A percentile compares a stretch with the other conserved stretches of the same genome.
Evolutionary conservation across 2,888 invertebrate genomes (phyloP).

Genomic region (Choristoneura rosaceana): DNA sequence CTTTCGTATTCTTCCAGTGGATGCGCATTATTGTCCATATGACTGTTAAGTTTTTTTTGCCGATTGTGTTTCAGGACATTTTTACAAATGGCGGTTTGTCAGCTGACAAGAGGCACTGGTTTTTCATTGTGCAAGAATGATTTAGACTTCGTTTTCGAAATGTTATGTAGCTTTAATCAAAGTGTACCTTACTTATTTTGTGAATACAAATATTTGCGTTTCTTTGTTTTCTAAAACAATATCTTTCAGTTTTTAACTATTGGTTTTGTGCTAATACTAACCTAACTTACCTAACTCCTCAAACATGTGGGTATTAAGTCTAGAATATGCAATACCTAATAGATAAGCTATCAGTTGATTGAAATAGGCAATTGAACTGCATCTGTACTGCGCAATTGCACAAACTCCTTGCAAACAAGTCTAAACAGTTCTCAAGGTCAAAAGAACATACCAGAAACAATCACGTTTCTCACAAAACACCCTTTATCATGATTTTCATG

Average conservation of each 20-base stretch:
- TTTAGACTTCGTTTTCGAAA: no score
- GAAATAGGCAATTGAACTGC: slow-evolving; percentile 1
- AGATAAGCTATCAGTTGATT: neutral
- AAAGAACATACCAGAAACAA: neutral
- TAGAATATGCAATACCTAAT: neutral
- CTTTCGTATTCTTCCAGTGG: no score
- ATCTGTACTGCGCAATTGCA: slow-evolving; percentile 1
- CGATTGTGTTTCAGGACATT: no score
- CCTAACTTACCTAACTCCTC: neutral
- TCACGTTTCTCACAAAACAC: neutral
- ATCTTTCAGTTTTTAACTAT: no score
- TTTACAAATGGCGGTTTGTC: no score
- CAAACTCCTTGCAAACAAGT: slow-evolving; percentile 1
- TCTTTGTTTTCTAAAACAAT: neutral
- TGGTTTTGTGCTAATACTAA: neutral
- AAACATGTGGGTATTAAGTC: neutral
- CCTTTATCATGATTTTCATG: neutral
- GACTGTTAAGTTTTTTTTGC: no score
- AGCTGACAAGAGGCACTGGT: no score
- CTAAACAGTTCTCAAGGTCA: neutral
- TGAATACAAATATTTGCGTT: no score
- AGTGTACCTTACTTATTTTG: no score
- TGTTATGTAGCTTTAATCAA: no score
- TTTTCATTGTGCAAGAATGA: no score
- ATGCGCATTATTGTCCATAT: no score